Base-by-base conservation (phyloP, 2,888 invertebrate species). In the Amphipyra tragopoginis region DNA sequence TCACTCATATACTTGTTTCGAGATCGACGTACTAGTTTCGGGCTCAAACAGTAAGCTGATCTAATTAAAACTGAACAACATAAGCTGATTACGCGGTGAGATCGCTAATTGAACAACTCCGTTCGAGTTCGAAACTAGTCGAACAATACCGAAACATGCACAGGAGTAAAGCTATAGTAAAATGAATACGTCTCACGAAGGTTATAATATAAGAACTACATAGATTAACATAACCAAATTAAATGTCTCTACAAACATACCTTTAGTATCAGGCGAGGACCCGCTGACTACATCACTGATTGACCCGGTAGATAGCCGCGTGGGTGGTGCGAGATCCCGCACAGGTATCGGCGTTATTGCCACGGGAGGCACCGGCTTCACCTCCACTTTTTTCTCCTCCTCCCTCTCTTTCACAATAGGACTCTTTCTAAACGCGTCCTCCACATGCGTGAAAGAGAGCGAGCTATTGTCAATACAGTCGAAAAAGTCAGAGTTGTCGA, bases 261-360 rank as follows among this genome's bases (percentile, higher is more conserved):
- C 95, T 87, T 96, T 96, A 38, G 95, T 94, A 80, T 96, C 96
- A 0, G 96, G 96, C 0, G 96, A 96, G 38, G 96, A 96, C 0
- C 96, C 96, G 77, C 96, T 96, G 1, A 95, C 91, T 0, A 96
- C 95, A 73, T 96, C 96, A 60, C 96, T 96, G 10, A 96, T 90
- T 8, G 96, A 96, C 0, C 96, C 96, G 0, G 96, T 95, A 0
- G 96, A 96, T 14, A 96, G 89, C 51, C 96, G 86, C 91, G 95
- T 93, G 9, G 95, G 95, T 7, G 95, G 95, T 39, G 83, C 87
- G 6, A 83, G 29, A 36, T 82, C 78, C 66, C 88, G 71, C 49
- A 79, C 70, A 4, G 85, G 80, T 45, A 84, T 61, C 8, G 85
- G 84, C 33, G 79, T 59, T 49, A 86, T 60, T 57, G 83, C 85